A percentile compares a stretch with the other conserved stretches of the same genome.
These are phyloP conservation scores for Streptopelia turtur DNA, from an alignment of 2,797 vertebrate species.

Conservation along the genomic window DNA sequence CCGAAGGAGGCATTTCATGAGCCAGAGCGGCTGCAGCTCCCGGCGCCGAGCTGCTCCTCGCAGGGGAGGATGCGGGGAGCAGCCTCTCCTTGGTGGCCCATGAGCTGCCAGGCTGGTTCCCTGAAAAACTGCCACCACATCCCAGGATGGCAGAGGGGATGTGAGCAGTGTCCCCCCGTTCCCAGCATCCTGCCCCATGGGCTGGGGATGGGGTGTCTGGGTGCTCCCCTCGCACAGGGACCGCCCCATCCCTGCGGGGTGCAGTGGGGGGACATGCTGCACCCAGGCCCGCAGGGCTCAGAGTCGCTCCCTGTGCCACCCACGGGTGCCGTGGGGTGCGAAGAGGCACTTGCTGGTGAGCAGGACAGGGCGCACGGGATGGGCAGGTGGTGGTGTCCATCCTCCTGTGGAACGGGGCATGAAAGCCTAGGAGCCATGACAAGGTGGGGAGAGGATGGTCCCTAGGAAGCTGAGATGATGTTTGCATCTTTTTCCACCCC, in stretches of 20 bases:
- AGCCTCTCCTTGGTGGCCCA: accelerated
- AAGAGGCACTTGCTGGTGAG: background rate
- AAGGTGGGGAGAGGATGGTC: background rate
- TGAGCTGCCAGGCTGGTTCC: background rate
- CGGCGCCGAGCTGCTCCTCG: background rate
- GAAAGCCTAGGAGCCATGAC: background rate
- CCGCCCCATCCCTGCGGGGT: accelerated
- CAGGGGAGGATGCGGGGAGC: background rate
- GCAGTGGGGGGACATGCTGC: background rate
- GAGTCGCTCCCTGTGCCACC: accelerated
- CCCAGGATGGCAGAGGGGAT: background rate
- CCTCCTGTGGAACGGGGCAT: accelerated
- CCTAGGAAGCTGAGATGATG: background rate
- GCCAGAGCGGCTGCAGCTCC: background rate
- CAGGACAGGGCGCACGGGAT: accelerated
- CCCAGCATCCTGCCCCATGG: accelerated
- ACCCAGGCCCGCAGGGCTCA: accelerated
- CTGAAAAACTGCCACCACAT: background rate
- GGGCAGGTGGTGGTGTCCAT: background rate
- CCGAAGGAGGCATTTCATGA: slow-evolving; percentile 17
- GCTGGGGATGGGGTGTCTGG: background rate
- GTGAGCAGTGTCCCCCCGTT: background rate
- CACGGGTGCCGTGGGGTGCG: accelerated
- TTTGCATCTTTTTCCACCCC: background rate
- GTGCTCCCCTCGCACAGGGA: background rate